Conservation (phyloP, 2,888 invertebrate species). For the Caradrina clavipalpis region DNA sequence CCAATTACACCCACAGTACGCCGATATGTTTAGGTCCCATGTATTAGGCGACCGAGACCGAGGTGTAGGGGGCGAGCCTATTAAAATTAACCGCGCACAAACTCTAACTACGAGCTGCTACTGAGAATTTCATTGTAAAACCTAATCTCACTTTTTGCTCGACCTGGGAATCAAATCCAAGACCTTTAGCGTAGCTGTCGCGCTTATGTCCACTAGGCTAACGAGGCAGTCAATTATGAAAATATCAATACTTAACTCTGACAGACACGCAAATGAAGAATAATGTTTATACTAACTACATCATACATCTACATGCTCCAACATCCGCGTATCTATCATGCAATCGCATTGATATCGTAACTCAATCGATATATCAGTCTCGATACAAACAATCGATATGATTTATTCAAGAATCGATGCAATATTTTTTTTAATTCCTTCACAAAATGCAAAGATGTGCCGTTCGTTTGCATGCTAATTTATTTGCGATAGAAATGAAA, state of each 20-base stretch:
- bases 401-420: constrained; percentile 70
- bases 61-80: too few relatives aligned
- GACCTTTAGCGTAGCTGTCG: too few relatives aligned
- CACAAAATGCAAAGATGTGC: background rate
- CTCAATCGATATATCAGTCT: constrained; percentile 45
- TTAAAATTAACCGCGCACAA: too few relatives aligned
- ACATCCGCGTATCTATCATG: constrained; percentile 35
- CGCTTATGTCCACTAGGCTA: too few relatives aligned
- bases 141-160: too few relatives aligned
- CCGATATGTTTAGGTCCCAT: too few relatives aligned
- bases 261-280: background rate
- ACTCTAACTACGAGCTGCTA: too few relatives aligned
- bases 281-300: background rate
- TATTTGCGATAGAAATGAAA: background rate
- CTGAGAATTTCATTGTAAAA: too few relatives aligned
- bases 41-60: too few relatives aligned
- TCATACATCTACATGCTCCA: background rate
- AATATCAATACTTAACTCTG: background rate
- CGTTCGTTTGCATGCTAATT: constrained; percentile 5
- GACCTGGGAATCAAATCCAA: too few relatives aligned
- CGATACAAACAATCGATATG: constrained; percentile 60
- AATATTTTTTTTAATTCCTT: constrained; percentile 51
- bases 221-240: too few relatives aligned
- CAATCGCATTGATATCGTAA: constrained; percentile 37
- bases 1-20: too few relatives aligned